Base-by-base conservation (phyloP, 2,888 invertebrate genomes). In the Cetonia aurata region DNA sequence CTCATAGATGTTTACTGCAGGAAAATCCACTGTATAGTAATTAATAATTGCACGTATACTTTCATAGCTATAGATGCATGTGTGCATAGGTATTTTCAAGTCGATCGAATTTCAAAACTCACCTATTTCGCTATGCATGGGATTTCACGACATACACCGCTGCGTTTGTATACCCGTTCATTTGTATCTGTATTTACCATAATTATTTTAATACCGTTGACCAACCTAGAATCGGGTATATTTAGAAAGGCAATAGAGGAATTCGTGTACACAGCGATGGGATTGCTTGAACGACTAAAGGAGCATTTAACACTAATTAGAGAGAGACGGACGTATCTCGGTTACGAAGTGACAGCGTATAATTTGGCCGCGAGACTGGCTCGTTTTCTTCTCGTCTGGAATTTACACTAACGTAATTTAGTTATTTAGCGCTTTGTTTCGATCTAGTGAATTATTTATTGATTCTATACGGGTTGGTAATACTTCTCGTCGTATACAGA, bases 231-330 rank as follows among this genome's bases (percentile, higher is more conserved):
- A 65, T 65, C 25, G 44, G 71, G 68, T 25, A 25, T 72, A 69
- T 74, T 75, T 75, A 75, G 74, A 75, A 74, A 75, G 74, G 72
- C 73, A 74, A 72, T 73, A 71, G 72, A 72, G 70, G 72, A 25
- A 25, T 74, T 72, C 72, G 69, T 73, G 73, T 73, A 25, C 25
- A 25, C 25, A 65, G 60, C 72, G 71, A 46, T 74, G 44, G 72
- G 71, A 55, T 73, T 74, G 74, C 72, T 77, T 72, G 75, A 75
- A 74, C 72, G 73, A 69, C 73, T 71, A 67, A 67, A 67, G 66
- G 68, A 71, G 53, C 72, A 71, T 77, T 79, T 78, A 79, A 76
- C 73, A 71, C 75, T 78, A 79, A 79, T 79, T 79, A 78, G 77
- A 62, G 74, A 69, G 69, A 71, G 69, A 74, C 56, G 56, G 48